Evolutionary conservation across 2,113 vertebrate species (phyloP), one percentile per base, ranked within the genome.

Genomic region (Bujurquina vittata): DNA sequence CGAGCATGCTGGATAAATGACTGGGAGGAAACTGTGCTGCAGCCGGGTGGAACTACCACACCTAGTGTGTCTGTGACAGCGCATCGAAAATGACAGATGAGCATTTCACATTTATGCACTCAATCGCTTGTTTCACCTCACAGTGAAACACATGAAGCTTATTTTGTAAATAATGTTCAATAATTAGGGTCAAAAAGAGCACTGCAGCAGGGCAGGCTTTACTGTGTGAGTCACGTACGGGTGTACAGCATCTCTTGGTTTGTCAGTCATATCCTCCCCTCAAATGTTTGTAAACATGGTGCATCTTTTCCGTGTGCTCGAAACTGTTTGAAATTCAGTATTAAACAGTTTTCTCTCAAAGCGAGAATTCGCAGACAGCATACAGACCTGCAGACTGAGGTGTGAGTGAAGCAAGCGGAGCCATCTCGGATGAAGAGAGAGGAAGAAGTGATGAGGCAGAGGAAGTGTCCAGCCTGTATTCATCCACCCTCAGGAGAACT

Each of bases 401-500:
- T 23, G 18, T 2, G 55, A 33, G 3, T 3, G 49, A 59, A 74
- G 23, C 26, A 26, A 33, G 5, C 3, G 55, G 61, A 83, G 17
- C 59, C 1, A 18, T 26, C 3, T 5, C 22, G 6, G 4, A 14
- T 5, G 72, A 40, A 12, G 23, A 14, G 18, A 0, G 20, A 55
- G 26, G 31, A 81, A 18, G 43, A 80, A 40, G 26, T 7, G 80
- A 43, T 4, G 15, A 14, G 12, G 14, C 11, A 4, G 84, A 33
- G 22, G 78, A 56, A 10, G 49, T 3, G 1, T 91, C 82, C 80
- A 94, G 81, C 55, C 43, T 75, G 84, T 93, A 94, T 18, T 86
- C 83, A 1, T 93, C 89, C 26, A 89, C 17, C 3, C 95, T 92
- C 46, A 97, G 87, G 20, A 96, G 94, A 72, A 18, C 85, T 29